Conservation (phyloP, 2,888 invertebrate species). For the Caenorhabditis afra region DNA sequence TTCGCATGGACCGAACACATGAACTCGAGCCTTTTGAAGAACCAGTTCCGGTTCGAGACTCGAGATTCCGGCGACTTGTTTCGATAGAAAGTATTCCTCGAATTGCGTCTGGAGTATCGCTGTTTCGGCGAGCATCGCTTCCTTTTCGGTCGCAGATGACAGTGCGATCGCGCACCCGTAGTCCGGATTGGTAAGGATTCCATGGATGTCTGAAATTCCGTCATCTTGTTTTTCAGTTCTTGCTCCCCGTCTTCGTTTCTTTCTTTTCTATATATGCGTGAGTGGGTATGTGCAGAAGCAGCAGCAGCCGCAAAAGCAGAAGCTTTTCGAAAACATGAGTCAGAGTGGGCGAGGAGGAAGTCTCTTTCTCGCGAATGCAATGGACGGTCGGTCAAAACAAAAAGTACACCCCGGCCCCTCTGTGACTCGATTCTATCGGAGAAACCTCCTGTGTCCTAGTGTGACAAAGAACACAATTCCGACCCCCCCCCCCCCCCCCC, state of each 20-base stretch:
- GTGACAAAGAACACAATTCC: not conserved
- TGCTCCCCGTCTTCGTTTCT: slow-evolving; percentile 2
- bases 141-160: not conserved
- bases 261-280: slow-evolving; percentile 24
- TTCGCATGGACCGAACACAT: slow-evolving; percentile 42
- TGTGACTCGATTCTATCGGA: slow-evolving; percentile 30
- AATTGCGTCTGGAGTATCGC: slow-evolving; percentile 20
- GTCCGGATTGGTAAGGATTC: slow-evolving; percentile 36
- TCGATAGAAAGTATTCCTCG: slow-evolving; percentile 43
- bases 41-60: slow-evolving; percentile 15
- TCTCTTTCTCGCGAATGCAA: slow-evolving; percentile 19
- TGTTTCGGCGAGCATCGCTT: not conserved
- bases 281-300: slow-evolving; percentile 15
- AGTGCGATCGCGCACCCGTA: slow-evolving; percentile 44
- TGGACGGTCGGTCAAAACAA: slow-evolving; percentile 29
- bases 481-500: too few relatives aligned
- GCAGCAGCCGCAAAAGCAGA: slow-evolving; percentile 5
- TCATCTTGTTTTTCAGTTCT: slow-evolving; percentile 21
- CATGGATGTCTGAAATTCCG: slow-evolving; percentile 44
- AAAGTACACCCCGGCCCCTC: slow-evolving; percentile 43
- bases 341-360: slow-evolving; percentile 36
- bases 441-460: not conserved
- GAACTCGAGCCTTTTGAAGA: slow-evolving; percentile 35
- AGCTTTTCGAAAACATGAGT: slow-evolving; percentile 48
- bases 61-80: slow-evolving; percentile 51